phyloP scores from a whole-genome alignment of 1,140 invertebrate genomes.

The Drosophila cardini region DNA sequence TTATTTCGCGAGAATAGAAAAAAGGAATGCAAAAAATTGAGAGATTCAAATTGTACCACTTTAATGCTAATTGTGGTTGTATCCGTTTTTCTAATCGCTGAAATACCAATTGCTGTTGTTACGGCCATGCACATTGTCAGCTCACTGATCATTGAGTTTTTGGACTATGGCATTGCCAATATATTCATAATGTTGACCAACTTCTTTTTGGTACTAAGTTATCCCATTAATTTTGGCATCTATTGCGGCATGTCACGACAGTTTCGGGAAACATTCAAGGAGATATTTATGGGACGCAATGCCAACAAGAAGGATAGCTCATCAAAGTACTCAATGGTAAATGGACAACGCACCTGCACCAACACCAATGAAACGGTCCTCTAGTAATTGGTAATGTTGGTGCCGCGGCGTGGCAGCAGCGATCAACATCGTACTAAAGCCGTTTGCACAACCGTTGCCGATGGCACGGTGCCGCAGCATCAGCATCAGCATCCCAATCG shows the following conservation, averaged over 20 bases:
- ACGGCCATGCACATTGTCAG: slow-evolving; percentile 94
- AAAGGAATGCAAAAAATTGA: slow-evolving; percentile 92
- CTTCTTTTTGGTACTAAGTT: slow-evolving; percentile 95
- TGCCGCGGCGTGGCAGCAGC: slow-evolving; percentile 76
- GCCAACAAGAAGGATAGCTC: slow-evolving; percentile 88
- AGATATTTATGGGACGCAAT: slow-evolving; percentile 90
- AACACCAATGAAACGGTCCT: slow-evolving; percentile 93
- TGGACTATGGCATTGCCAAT: slow-evolving; percentile 93
- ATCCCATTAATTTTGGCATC: slow-evolving; percentile 97
- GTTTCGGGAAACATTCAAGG: slow-evolving; percentile 96
- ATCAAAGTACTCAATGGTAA: slow-evolving; percentile 91
- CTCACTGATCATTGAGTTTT: slow-evolving; percentile 88
- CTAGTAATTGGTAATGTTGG: slow-evolving; percentile 86
- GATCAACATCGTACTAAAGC: slow-evolving; percentile 58
- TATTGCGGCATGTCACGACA: slow-evolving; percentile 98
- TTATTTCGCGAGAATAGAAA: slow-evolving; percentile 94
- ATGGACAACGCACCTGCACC: slow-evolving; percentile 91
- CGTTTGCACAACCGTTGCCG: slow-evolving; percentile 47
- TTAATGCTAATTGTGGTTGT: slow-evolving; percentile 98
- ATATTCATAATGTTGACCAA: slow-evolving; percentile 94
- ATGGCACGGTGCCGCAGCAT: background rate
- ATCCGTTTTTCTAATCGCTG: slow-evolving; percentile 94
- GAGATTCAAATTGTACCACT: slow-evolving; percentile 96
- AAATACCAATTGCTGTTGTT: slow-evolving; percentile 95
- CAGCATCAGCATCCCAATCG: slow-evolving; percentile 46